Percentiles rank a stretch among this genome's conserved stretches.
Conservation (phyloP, 2,113 vertebrate species). For the Pelecanoides urinatrix region DNA sequence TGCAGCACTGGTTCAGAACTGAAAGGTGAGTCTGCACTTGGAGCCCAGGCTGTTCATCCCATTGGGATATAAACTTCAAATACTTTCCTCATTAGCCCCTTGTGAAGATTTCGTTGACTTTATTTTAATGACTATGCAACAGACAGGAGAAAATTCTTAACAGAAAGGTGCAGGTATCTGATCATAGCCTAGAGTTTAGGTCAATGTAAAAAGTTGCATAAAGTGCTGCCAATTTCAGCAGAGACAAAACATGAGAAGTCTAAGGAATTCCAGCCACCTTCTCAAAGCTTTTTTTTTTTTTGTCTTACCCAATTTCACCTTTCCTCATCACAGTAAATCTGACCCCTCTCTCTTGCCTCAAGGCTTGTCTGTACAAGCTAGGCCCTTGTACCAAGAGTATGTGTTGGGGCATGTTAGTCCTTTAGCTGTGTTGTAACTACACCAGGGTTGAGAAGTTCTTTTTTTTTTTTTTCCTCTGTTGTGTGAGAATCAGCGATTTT, state of each 20-base stretch:
- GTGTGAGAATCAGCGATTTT: background rate
- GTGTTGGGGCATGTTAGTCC: background rate
- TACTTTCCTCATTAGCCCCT: background rate
- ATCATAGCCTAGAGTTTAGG: background rate
- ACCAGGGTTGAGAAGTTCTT: background rate
- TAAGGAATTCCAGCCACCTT: background rate
- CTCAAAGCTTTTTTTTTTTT: background rate
- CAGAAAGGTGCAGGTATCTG: background rate
- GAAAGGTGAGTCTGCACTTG: rapidly evolving
- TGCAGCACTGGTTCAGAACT: background rate
- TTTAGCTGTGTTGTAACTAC: background rate
- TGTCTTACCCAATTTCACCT: background rate
- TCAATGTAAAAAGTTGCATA: background rate
- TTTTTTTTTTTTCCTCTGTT: background rate
- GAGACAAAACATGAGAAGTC: background rate
- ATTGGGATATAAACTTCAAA: background rate
- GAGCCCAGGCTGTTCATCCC: background rate
- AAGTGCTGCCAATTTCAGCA: background rate
- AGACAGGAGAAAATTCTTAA: background rate
- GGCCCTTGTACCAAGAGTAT: background rate
- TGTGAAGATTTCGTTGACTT: background rate
- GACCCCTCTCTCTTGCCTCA: constrained; percentile 12
- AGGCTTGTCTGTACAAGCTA: constrained; percentile 9
- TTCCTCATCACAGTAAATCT: background rate
- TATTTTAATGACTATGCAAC: background rate